These are phyloP conservation scores for Chlorodrepanis virens DNA, from an alignment of 2,113 vertebrate genomes.

Conservation along the genomic window DNA sequence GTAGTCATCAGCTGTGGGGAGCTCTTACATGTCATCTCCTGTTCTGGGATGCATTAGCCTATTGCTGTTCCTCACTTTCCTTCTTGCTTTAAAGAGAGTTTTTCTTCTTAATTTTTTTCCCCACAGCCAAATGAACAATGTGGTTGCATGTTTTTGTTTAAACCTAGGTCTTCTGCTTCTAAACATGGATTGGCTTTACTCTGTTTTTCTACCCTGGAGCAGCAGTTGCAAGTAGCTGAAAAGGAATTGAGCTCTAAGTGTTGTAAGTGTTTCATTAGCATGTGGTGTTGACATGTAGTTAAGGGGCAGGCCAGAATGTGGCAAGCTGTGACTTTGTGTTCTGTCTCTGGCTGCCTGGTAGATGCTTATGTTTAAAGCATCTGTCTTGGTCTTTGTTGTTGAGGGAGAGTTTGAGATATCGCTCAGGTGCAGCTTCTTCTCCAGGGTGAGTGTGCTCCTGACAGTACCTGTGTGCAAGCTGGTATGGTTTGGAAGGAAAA, in stretches of 20 bases:
- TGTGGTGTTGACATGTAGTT: neutral
- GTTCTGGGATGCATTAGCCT: neutral
- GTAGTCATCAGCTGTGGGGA: neutral
- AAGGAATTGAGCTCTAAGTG: neutral
- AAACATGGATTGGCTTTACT: neutral
- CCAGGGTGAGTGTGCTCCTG: neutral
- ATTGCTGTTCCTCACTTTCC: neutral
- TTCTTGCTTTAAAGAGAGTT: neutral
- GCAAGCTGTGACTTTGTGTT: neutral
- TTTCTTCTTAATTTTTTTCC: neutral
- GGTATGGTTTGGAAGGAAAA: neutral
- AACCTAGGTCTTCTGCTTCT: neutral
- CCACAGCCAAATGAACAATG: neutral
- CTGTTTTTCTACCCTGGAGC: neutral
- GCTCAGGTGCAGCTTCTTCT: accelerated
- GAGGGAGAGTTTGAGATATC: neutral
- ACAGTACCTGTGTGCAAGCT: neutral
- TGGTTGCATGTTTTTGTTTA: neutral
- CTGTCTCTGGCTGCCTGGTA: neutral
- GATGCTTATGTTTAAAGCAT: neutral
- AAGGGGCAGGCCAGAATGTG: neutral
- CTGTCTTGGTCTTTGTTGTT: accelerated
- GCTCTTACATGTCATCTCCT: neutral
- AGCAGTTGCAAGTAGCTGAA: neutral
- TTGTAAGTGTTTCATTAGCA: accelerated